phyloP scores from a whole-genome alignment of 2,797 vertebrate species.

The Notolepis coatsorum region DNA sequence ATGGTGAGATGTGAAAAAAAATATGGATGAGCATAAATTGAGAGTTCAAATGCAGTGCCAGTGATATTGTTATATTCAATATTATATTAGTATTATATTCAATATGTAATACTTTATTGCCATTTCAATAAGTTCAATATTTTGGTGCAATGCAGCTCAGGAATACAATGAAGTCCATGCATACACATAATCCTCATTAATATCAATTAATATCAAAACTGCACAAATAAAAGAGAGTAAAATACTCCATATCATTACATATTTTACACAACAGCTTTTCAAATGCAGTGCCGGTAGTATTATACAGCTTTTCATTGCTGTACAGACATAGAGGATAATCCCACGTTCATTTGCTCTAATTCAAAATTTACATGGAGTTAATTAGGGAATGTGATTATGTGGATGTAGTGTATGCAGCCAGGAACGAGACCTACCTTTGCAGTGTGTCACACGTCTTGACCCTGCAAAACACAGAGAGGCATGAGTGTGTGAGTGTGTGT shows the following conservation, averaged over 20 bases:
- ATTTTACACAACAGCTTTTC: too few relatives aligned
- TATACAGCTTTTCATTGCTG: not conserved
- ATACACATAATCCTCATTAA: too few relatives aligned
- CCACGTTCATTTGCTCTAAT: not conserved
- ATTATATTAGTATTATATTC: too few relatives aligned
- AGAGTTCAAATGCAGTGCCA: conserved; percentile 34
- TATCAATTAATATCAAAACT: too few relatives aligned
- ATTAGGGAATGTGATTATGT: not conserved
- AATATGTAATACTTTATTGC: too few relatives aligned
- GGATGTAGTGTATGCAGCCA: not conserved
- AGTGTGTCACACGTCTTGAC: conserved; percentile 92
- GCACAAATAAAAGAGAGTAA: too few relatives aligned
- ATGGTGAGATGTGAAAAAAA: conserved; percentile 71
- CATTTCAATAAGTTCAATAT: too few relatives aligned
- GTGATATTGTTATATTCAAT: too few relatives aligned
- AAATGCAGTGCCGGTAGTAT: conserved; percentile 7
- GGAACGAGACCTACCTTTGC: conserved; percentile 92
- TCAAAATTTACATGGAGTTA: not conserved
- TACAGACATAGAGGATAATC: not conserved
- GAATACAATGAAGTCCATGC: too few relatives aligned
- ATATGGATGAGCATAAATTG: conserved; percentile 46
- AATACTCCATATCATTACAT: too few relatives aligned
- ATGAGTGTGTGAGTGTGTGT: conserved; percentile 46
- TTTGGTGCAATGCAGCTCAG: too few relatives aligned
- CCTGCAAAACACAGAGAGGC: conserved; percentile 85